Conservation (phyloP, 1,140 invertebrate genomes). For the Acyrthosiphon pisum region DNA sequence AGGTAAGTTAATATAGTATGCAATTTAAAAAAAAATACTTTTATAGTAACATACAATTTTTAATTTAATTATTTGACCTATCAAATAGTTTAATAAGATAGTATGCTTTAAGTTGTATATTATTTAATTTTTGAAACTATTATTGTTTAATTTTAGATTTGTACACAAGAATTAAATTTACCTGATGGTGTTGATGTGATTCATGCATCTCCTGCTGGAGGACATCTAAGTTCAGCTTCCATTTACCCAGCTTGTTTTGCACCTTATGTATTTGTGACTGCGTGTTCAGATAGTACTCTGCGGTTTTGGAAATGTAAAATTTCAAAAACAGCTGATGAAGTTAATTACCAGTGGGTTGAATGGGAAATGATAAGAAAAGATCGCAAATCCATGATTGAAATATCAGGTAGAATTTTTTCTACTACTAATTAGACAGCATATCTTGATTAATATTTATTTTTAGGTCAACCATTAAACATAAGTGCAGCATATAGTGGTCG, state of each 20-base stretch:
- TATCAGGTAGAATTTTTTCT: conserved; percentile 69
- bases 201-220: conserved; percentile 90
- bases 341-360: conserved; percentile 81
- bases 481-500: conserved; percentile 96
- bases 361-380: conserved; percentile 89
- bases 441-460: conserved; percentile 56
- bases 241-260: conserved; percentile 98
- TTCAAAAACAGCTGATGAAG: conserved; percentile 65
- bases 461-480: conserved; percentile 87
- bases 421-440: not conserved
- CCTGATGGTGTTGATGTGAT: conserved; percentile 90
- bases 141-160: conserved; percentile 67
- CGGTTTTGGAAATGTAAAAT: conserved; percentile 85
- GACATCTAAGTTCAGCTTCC: conserved; percentile 96
- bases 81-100: too few relatives aligned
- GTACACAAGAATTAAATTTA: conserved; percentile 82
- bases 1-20: conserved; percentile 63
- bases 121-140: not conserved
- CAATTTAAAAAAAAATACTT: not conserved
- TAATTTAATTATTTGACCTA: not conserved
- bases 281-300: conserved; percentile 86
- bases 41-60: not conserved
- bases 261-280: conserved; percentile 93
- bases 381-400: conserved; percentile 84
- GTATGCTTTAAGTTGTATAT: not conserved